Evolutionary conservation across 2,797 vertebrate genomes (phyloP).

Genomic region (Gambusia yucatana): DNA sequence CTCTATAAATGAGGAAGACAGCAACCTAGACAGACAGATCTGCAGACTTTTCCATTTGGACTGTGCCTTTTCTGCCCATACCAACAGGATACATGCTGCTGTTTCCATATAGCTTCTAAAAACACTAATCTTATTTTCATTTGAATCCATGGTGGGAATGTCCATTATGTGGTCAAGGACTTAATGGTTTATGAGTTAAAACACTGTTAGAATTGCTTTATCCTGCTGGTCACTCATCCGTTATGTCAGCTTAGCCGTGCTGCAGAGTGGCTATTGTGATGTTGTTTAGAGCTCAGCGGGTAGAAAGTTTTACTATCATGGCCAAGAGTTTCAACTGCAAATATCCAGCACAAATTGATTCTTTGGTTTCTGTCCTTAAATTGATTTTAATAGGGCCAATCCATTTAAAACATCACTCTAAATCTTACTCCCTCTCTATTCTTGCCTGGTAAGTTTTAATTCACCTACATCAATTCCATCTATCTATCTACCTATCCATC

Average conservation of each 20-base stretch:
- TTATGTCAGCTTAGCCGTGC: neutral
- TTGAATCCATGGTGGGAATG: neutral
- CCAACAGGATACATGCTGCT: neutral
- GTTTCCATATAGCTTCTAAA: neutral
- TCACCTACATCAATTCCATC: neutral
- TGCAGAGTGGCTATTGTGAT: constrained; percentile 18
- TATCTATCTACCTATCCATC: too few relatives aligned
- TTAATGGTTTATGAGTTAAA: neutral
- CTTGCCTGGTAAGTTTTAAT: neutral
- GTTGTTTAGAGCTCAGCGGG: constrained; percentile 34
- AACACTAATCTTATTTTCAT: neutral
- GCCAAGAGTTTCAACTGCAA: constrained; percentile 36
- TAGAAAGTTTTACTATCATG: constrained; percentile 39
- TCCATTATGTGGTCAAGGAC: constrained; percentile 12
- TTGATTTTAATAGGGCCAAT: constrained; percentile 47
- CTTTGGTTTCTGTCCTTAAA: constrained; percentile 51
- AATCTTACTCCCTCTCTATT: constrained; percentile 3
- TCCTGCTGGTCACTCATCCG: neutral
- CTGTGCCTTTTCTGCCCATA: constrained; percentile 1
- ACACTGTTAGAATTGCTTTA: neutral
- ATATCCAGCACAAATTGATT: constrained; percentile 44
- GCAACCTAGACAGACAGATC: constrained; percentile 46
- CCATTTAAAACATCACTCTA: constrained; percentile 39
- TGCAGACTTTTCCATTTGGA: constrained; percentile 21
- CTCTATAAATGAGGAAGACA: constrained; percentile 58